Base-by-base conservation (phyloP, 2,797 vertebrate genomes). In the Crocodylus rhombifer region DNA sequence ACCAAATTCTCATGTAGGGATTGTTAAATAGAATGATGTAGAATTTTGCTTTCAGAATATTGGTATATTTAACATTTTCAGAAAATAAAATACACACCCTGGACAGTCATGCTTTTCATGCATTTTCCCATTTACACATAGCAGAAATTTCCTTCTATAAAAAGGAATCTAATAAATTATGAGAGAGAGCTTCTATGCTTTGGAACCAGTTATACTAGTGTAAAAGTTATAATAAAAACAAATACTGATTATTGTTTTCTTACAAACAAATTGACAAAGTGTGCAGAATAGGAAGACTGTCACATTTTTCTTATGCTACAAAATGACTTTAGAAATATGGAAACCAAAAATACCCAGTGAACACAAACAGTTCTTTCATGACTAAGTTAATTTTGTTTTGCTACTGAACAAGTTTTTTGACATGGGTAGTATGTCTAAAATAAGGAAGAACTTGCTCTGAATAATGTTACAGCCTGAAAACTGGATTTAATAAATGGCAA, bases 301-400 rank as follows among this genome's bases (percentile, higher is more conserved):
- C 42, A 42, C 42, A 42, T 75, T 82, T 75, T 6, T 0, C 0
- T 11, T 77, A 62, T 30, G n/a, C n/a, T 20, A 30, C 1, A 0
- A 58, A 89, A 60, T 81, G 21, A 3, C 62, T 84, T 0, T 15
- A 80, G 82, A 88, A 88, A 58, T 23, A 25, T 20, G 1, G 77
- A 81, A 83, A 88, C 26, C 26, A 1, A 2, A 17, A 30, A 6
- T 82, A 92, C 18, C 77, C 0, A 18, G 8, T 65, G 21, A 87
- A 16, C 75, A 7, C 3, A 84, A 69, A 57, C 57, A 3, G 26
- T 10, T 62, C 4, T 84, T 90, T 2, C 25, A 13, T 51, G 33
- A 55, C 23, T 82, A 58, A 67, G 14, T 20, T 28, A 6, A 25
- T 51, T 25, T 80, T 14, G 18, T 21, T 42, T 20, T 23, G 8